phyloP scores from a whole-genome alignment of 2,113 vertebrate species.

The Poeciliopsis retropinna region DNA sequence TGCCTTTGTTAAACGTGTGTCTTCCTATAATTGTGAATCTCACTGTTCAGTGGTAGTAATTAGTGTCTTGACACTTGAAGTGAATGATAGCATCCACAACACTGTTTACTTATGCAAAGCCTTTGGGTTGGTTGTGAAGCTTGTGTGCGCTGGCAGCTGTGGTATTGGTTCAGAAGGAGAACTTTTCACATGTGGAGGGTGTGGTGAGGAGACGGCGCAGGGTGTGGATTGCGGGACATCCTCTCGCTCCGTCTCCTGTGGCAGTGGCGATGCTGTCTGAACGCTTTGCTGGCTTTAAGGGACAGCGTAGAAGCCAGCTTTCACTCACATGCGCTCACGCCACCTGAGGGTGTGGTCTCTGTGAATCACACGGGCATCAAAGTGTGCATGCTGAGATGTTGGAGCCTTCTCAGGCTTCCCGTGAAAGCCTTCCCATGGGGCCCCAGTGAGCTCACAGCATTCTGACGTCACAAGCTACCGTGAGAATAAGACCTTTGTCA shows the following conservation, averaged over 20 bases:
- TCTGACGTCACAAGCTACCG: constrained; percentile 35
- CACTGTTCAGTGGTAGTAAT: constrained; percentile 68
- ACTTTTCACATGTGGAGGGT: constrained; percentile 76
- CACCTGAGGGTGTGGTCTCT: constrained; percentile 75
- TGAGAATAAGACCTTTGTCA: constrained; percentile 65
- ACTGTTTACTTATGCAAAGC: constrained; percentile 71
- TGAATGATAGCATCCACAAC: constrained; percentile 62
- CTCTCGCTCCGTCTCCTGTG: constrained; percentile 56
- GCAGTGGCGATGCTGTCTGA: constrained; percentile 63
- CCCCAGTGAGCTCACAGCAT: constrained; percentile 30
- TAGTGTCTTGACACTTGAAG: constrained; percentile 62
- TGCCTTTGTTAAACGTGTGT: constrained; percentile 59
- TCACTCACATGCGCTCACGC: constrained; percentile 55
- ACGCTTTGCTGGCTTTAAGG: constrained; percentile 26
- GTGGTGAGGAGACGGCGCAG: constrained; percentile 70
- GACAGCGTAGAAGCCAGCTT: constrained; percentile 20
- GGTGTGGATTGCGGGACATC: constrained; percentile 60
- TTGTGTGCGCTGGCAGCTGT: constrained; percentile 61
- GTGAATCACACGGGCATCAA: constrained; percentile 76
- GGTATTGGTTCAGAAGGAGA: constrained; percentile 55
- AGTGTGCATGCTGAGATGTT: constrained; percentile 46
- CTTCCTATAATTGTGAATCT: constrained; percentile 59
- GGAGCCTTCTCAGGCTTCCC: constrained; percentile 61
- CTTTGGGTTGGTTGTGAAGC: constrained; percentile 56
- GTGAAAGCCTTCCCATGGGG: constrained; percentile 63